Conservation (phyloP, 1,140 invertebrate genomes). For the Protaetia brevitarsis region DNA sequence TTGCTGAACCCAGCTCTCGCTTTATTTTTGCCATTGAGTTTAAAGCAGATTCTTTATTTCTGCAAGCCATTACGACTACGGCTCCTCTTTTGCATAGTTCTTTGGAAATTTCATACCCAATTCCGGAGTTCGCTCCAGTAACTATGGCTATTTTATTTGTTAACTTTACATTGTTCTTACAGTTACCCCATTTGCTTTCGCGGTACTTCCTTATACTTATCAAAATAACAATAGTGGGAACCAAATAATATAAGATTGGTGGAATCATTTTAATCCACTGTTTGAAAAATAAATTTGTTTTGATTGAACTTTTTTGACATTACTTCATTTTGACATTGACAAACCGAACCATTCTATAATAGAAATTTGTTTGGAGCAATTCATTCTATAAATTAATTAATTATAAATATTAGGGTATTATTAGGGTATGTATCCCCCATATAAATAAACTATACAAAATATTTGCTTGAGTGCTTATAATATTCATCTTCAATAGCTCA, state of each 20-base stretch:
- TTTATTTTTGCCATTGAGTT: constrained; percentile 52
- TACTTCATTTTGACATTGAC: too few relatives aligned
- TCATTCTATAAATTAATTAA: too few relatives aligned
- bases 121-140: constrained; percentile 60
- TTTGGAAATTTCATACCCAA: constrained; percentile 58
- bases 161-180: constrained; percentile 42
- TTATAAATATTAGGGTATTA: too few relatives aligned
- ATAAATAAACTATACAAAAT: too few relatives aligned
- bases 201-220: constrained; percentile 39
- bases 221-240: constrained; percentile 30
- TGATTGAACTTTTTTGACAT: too few relatives aligned
- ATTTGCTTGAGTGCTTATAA: too few relatives aligned
- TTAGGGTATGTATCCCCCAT: too few relatives aligned
- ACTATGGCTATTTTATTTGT: constrained; percentile 58
- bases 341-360: too few relatives aligned
- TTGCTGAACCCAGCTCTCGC: constrained; percentile 27
- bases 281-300: too few relatives aligned
- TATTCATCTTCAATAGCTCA: too few relatives aligned
- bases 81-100: constrained; percentile 57
- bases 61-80: constrained; percentile 75
- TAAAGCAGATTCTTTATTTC: constrained; percentile 61
- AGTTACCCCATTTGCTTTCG: constrained; percentile 44
- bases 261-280: neutral
- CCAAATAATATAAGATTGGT: neutral
- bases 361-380: too few relatives aligned